Evolutionary conservation across 2,888 invertebrate species (phyloP).

Genomic region (Trichacis sp.): DNA sequence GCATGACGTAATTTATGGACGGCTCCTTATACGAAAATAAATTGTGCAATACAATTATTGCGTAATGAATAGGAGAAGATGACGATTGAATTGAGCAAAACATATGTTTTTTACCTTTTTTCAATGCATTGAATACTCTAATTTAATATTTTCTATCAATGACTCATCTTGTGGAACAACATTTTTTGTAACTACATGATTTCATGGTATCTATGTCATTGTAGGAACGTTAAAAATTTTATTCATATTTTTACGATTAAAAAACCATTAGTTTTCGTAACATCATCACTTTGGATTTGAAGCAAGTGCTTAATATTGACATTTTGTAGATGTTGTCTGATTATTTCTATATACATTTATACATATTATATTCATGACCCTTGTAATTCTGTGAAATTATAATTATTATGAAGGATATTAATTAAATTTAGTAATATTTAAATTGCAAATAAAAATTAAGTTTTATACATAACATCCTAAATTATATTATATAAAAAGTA

Average conservation of each 20-base stretch:
- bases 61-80: too few species aligned
- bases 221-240: slow-evolving; percentile 45
- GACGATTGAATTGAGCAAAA: too few species aligned
- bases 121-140: slow-evolving; percentile 78
- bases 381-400: slow-evolving; percentile 41
- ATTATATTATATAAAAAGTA: slow-evolving; percentile 79
- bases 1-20: too few species aligned
- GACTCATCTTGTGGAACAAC: slow-evolving; percentile 77
- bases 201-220: slow-evolving; percentile 72
- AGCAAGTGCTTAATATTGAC: slow-evolving; percentile 78
- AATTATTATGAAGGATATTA: too few species aligned
- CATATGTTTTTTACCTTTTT: slow-evolving; percentile 77
- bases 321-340: slow-evolving; percentile 77
- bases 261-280: slow-evolving; percentile 32
- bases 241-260: slow-evolving; percentile 22
- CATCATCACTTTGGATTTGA: slow-evolving; percentile 73
- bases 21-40: too few species aligned
- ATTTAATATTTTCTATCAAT: slow-evolving; percentile 74
- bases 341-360: slow-evolving; percentile 73
- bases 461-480: too few species aligned
- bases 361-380: slow-evolving; percentile 81
- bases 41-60: too few species aligned
- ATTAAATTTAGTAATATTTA: too few species aligned
- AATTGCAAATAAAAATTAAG: too few species aligned
- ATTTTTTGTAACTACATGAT: slow-evolving; percentile 82